These are phyloP conservation scores for Nipponia nippon DNA, from an alignment of 2,113 vertebrate genomes.

Conservation along the genomic window DNA sequence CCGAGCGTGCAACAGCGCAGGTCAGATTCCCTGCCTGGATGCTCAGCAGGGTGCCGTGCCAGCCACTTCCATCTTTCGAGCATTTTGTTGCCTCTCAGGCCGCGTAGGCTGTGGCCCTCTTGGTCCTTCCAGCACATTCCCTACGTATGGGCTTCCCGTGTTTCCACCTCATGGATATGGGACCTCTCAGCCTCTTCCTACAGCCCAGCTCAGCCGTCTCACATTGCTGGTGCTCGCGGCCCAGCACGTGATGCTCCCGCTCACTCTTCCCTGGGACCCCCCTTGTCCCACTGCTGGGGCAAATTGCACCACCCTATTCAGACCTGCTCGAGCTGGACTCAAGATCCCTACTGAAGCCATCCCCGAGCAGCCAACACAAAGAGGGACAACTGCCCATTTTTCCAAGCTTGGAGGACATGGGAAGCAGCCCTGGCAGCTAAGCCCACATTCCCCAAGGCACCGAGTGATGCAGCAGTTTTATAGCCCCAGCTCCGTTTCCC, in stretches of 20 bases:
- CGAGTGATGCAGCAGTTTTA: not conserved
- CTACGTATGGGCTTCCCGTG: accelerated
- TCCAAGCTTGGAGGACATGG: not conserved
- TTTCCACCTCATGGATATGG: not conserved
- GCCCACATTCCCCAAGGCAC: not conserved
- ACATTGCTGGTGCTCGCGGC: accelerated
- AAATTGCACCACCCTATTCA: not conserved
- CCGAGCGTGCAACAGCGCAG: accelerated
- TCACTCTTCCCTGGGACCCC: too few species aligned
- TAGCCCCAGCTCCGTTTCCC: not conserved
- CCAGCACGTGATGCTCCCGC: not conserved
- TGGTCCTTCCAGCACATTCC: not conserved
- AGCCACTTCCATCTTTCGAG: not conserved
- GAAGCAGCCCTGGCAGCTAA: not conserved
- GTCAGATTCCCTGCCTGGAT: not conserved
- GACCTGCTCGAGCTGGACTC: accelerated
- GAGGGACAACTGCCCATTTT: not conserved
- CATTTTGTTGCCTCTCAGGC: not conserved
- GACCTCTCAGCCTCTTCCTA: not conserved
- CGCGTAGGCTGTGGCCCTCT: not conserved
- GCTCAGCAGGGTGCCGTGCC: not conserved
- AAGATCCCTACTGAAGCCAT: not conserved
- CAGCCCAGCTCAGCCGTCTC: not conserved
- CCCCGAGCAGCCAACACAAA: not conserved
- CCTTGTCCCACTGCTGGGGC: too few species aligned